Evolutionary conservation across 2,797 vertebrate genomes (phyloP).

Genomic region (Holocentrus rufus): DNA sequence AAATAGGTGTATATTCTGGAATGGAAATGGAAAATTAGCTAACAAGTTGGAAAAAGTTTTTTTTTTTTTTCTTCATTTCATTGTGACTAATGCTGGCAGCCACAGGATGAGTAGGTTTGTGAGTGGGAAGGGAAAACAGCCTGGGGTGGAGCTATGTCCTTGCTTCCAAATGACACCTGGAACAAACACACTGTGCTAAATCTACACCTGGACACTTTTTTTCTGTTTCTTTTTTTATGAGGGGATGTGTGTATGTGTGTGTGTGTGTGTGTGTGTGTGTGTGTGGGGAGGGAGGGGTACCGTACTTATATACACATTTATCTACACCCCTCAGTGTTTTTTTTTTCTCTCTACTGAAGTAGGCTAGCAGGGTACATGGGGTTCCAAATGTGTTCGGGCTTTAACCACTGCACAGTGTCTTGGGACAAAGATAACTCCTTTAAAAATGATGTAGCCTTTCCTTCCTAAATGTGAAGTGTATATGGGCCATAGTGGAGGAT

Average conservation of each 20-base stretch:
- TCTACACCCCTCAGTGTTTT: neutral
- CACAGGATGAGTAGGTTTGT: neutral
- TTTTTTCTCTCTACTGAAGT: slow-evolving; percentile 5
- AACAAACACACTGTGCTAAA: too few relatives aligned
- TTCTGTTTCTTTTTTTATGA: too few relatives aligned
- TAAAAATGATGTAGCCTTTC: slow-evolving; percentile 21
- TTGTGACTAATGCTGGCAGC: neutral
- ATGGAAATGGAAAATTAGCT: too few relatives aligned
- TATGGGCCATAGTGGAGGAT: slow-evolving; percentile 16
- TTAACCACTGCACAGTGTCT: slow-evolving; percentile 26
- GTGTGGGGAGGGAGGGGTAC: too few relatives aligned
- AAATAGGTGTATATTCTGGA: too few relatives aligned
- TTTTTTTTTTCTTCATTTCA: too few relatives aligned
- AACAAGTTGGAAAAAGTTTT: too few relatives aligned
- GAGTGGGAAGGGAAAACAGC: neutral
- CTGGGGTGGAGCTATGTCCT: too few relatives aligned
- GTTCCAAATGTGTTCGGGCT: slow-evolving; percentile 24
- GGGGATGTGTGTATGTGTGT: neutral
- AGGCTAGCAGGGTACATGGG: slow-evolving; percentile 15
- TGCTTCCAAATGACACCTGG: too few relatives aligned
- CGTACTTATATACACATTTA: too few relatives aligned
- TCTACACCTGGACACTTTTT: too few relatives aligned
- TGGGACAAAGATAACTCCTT: slow-evolving; percentile 20
- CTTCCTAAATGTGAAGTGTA: slow-evolving; percentile 32
- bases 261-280: too few relatives aligned